Percentiles rank a stretch among this genome's conserved stretches.
Conservation (phyloP, 2,113 vertebrate species). For the Phainopepla nitens region DNA sequence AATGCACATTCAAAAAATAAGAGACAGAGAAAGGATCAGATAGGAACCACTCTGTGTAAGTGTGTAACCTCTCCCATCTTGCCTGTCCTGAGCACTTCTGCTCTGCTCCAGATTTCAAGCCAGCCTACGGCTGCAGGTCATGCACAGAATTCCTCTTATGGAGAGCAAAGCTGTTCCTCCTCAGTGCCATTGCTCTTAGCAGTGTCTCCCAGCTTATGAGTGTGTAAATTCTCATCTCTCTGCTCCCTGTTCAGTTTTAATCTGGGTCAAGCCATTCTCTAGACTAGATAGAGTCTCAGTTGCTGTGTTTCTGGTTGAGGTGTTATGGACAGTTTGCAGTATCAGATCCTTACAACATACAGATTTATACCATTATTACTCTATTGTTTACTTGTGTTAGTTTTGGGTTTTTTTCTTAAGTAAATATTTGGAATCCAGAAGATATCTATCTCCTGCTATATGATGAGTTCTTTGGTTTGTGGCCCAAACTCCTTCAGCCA, state of each 20-base stretch:
- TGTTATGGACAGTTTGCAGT: background rate
- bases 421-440: background rate
- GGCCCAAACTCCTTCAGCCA: background rate
- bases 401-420: background rate
- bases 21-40: background rate
- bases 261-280: background rate
- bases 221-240: background rate
- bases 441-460: background rate
- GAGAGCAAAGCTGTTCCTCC: background rate
- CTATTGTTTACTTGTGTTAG: background rate
- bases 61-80: background rate
- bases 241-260: background rate
- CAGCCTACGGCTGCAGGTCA: background rate
- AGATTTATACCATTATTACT: background rate
- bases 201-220: background rate
- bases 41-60: background rate
- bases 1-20: background rate
- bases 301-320: background rate
- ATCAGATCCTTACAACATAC: background rate
- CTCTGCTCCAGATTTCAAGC: background rate
- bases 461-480: background rate
- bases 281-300: background rate
- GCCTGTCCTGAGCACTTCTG: constrained; percentile 1
- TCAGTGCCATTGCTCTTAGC: background rate
- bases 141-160: background rate